Percentiles rank a stretch among this genome's conserved stretches.
phyloP scores from a whole-genome alignment of 64 coral and sea anemone species.

The Trachythela sp. region DNA sequence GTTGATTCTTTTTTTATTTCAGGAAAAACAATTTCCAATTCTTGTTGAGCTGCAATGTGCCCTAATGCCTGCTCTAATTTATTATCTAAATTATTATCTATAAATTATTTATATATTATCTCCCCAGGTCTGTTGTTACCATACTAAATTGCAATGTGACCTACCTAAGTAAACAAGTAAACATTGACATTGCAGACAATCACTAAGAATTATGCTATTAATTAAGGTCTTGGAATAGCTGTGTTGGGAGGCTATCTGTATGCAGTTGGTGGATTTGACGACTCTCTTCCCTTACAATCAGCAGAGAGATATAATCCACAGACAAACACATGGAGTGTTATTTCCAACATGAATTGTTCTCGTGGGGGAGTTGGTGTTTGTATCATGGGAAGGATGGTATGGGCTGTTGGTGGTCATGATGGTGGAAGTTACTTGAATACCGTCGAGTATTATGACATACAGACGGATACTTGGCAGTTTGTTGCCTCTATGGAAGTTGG shows the following conservation, averaged over 20 bases:
- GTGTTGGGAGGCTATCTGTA: constrained; percentile 70
- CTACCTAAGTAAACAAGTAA: too few species aligned
- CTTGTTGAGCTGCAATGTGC: too few species aligned
- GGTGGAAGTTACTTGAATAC: constrained; percentile 76
- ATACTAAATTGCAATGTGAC: too few species aligned
- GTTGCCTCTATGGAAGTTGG: constrained; percentile 67
- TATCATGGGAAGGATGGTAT: constrained; percentile 72
- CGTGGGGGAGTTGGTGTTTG: constrained; percentile 87
- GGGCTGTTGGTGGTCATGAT: constrained; percentile 97
- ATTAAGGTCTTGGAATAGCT: constrained; percentile 87
- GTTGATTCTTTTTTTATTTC: too few species aligned
- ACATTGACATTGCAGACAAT: not conserved
- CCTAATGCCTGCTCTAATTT: too few species aligned
- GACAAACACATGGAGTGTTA: constrained; percentile 65
- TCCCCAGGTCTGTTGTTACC: too few species aligned
- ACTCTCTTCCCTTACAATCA: constrained; percentile 80
- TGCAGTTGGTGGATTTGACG: constrained; percentile 98
- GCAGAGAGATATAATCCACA: constrained; percentile 73
- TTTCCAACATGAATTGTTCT: constrained; percentile 76
- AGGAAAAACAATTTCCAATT: too few species aligned
- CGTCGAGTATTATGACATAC: constrained; percentile 70
- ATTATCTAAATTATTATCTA: too few species aligned
- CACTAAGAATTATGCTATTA: not conserved
- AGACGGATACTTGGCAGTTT: constrained; percentile 65
- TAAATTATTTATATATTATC: too few species aligned